Percentiles rank a stretch among this genome's conserved stretches.
These are phyloP conservation scores for Euzophera pinguis DNA, from an alignment of 2,888 invertebrate species.

Conservation along the genomic window DNA sequence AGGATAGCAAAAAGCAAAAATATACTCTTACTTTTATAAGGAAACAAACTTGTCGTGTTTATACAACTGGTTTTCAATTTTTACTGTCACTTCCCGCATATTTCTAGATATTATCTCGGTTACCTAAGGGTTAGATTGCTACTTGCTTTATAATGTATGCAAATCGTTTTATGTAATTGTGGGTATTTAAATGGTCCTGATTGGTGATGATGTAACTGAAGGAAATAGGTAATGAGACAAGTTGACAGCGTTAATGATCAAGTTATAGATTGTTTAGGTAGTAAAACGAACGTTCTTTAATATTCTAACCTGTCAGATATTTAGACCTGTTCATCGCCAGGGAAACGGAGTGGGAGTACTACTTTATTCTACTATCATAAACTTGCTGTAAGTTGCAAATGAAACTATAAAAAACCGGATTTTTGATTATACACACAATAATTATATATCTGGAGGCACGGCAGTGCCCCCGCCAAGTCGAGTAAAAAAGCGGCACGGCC, in stretches of 20 bases:
- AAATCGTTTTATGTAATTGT: background rate
- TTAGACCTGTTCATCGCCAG: too few species aligned
- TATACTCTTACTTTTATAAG: background rate
- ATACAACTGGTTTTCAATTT: constrained; percentile 13
- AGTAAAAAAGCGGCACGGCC: too few species aligned
- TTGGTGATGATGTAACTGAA: background rate
- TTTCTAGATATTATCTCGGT: constrained; percentile 2
- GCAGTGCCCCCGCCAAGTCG: too few species aligned
- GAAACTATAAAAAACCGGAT: too few species aligned
- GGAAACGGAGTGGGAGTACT: too few species aligned
- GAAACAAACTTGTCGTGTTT: constrained; percentile 1
- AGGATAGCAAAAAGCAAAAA: background rate
- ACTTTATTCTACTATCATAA: too few species aligned
- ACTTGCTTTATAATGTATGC: background rate
- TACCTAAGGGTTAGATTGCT: constrained; percentile 3
- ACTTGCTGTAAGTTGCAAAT: too few species aligned
- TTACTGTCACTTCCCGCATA: constrained; percentile 10
- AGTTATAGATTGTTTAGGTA: too few species aligned
- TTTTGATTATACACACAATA: too few species aligned
- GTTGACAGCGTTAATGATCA: background rate
- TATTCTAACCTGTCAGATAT: too few species aligned
- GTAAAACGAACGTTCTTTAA: too few species aligned
- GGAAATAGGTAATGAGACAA: background rate
- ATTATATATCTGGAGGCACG: too few species aligned
- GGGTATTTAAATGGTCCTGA: background rate